A percentile compares a stretch with the other conserved stretches of the same genome.
These are phyloP conservation scores for Microcebus tavaratra DNA, from an alignment of 2,113 vertebrate species.

Conservation along the genomic window DNA sequence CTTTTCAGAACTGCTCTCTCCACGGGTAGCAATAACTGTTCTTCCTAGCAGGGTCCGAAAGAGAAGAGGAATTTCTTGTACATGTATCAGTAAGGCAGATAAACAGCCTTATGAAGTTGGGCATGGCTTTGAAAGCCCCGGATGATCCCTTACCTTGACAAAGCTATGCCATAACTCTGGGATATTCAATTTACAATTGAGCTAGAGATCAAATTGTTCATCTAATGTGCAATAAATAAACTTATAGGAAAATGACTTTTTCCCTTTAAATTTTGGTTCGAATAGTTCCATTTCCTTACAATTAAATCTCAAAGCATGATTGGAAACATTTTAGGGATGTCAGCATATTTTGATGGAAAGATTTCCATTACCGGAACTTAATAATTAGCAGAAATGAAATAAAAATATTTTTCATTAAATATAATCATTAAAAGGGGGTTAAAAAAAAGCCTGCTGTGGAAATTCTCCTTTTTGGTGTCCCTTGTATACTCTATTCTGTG, in stretches of 20 bases:
- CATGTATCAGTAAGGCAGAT: too few species aligned
- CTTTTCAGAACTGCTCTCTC: too few species aligned
- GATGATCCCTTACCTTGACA: neutral
- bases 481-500: neutral
- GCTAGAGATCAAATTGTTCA: neutral
- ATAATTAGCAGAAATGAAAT: slow-evolving; percentile 26
- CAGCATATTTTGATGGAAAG: slow-evolving; percentile 40
- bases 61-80: too few species aligned
- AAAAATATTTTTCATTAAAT: slow-evolving; percentile 35
- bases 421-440: neutral
- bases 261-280: neutral
- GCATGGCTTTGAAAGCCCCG: neutral
- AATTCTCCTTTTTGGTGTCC: neutral
- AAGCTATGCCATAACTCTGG: neutral
- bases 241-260: neutral
- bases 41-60: too few species aligned
- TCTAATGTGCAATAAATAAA: neutral
- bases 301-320: neutral
- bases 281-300: neutral
- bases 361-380: neutral
- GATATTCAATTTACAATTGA: neutral
- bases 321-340: neutral
- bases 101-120: neutral
- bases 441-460: neutral
- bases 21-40: too few species aligned